phyloP scores from a whole-genome alignment of 2,113 vertebrate genomes.

The Pristiophorus japonicus region DNA sequence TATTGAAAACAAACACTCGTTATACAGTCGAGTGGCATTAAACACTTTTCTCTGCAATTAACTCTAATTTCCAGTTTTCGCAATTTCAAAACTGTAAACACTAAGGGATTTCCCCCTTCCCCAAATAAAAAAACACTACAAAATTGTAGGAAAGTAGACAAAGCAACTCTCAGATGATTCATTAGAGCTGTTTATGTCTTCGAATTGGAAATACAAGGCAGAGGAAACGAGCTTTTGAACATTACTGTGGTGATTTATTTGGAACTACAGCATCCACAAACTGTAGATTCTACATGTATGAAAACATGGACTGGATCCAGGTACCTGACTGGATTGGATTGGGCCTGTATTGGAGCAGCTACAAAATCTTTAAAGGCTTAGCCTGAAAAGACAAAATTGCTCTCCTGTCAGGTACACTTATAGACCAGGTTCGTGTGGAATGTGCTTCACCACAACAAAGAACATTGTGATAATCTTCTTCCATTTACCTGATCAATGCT shows the following conservation, averaged over 20 bases:
- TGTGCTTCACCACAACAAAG: background rate
- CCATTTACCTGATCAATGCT: background rate
- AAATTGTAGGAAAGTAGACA: background rate
- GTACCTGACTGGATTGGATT: slow-evolving; percentile 33
- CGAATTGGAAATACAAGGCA: slow-evolving; percentile 9
- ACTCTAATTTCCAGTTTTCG: background rate
- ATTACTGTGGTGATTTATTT: background rate
- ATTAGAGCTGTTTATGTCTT: slow-evolving; percentile 22
- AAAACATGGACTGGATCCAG: slow-evolving; percentile 43
- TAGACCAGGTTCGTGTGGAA: background rate
- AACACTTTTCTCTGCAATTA: background rate
- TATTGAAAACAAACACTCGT: background rate
- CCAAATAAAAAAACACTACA: background rate
- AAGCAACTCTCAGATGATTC: background rate
- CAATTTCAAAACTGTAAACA: background rate
- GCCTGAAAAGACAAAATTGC: background rate
- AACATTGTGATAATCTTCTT: background rate
- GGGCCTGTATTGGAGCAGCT: background rate
- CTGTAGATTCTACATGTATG: background rate
- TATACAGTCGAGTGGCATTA: background rate
- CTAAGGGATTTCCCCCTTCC: background rate
- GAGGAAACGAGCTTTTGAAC: slow-evolving; percentile 19
- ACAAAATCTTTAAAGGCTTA: background rate
- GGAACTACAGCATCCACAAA: background rate
- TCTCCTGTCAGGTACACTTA: background rate